phyloP scores from a whole-genome alignment of 2,888 invertebrate species.

The Epinotia brunnichana region DNA sequence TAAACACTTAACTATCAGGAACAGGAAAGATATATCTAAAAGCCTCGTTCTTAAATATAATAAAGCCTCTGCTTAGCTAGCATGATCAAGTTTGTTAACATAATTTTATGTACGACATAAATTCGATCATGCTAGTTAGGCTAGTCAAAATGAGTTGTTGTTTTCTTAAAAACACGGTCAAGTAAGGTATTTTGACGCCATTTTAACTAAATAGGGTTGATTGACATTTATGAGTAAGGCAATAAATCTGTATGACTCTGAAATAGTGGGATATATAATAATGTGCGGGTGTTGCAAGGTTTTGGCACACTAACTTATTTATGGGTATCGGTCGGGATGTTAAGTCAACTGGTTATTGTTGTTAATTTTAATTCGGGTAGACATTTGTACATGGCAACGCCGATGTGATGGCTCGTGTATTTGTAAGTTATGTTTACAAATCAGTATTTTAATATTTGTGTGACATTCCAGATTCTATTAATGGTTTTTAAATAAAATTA shows the following conservation, averaged over 20 bases:
- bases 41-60: background rate
- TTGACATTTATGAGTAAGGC: background rate
- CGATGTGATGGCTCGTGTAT: constrained; percentile 69
- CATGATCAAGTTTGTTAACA: no score
- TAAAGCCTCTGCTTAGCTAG: background rate
- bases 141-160: background rate
- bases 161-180: no score
- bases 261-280: constrained; percentile 57
- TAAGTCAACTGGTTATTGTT: constrained; percentile 51
- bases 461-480: constrained; percentile 81
- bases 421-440: constrained; percentile 77
- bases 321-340: constrained; percentile 48
- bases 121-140: no score
- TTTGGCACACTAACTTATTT: constrained; percentile 55
- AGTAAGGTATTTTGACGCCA: background rate
- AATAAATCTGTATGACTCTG: constrained; percentile 32
- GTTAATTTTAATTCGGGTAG: constrained; percentile 58
- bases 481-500: constrained; percentile 54
- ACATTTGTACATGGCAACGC: constrained; percentile 63
- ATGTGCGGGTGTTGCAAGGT: constrained; percentile 72
- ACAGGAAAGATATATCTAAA: background rate
- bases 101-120: no score
- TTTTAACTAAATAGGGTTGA: background rate
- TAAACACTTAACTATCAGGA: background rate
- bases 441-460: constrained; percentile 83